Conservation (phyloP, 2,797 vertebrate genomes). For the Sebastes itinus region DNA sequence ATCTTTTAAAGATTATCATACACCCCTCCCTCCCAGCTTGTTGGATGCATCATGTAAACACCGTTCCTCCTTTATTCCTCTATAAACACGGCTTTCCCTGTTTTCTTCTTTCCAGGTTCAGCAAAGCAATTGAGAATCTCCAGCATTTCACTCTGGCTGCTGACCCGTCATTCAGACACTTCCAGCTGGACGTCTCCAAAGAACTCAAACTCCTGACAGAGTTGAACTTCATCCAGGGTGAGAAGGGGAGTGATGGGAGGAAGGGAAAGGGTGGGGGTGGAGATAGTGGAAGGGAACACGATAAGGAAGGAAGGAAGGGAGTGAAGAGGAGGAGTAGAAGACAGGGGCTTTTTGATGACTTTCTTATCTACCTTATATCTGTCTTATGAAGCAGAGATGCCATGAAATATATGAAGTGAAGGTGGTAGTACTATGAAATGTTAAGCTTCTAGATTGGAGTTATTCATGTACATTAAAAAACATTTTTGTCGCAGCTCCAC, state of each 20-base stretch:
- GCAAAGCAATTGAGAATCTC: slow-evolving; percentile 89
- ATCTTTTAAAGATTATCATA: background rate
- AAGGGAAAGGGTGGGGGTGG: slow-evolving; percentile 59
- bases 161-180: slow-evolving; percentile 92
- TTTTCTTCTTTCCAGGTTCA: slow-evolving; percentile 79
- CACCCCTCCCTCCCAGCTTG: background rate
- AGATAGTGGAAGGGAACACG: background rate
- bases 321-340: background rate
- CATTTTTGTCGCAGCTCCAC: slow-evolving; percentile 82
- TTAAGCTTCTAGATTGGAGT: background rate
- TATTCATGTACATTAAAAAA: background rate
- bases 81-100: background rate
- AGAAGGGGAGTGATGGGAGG: slow-evolving; percentile 15
- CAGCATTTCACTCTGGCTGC: slow-evolving; percentile 90
- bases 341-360: background rate
- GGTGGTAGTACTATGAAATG: background rate
- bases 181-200: slow-evolving; percentile 92
- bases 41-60: slow-evolving; percentile 6
- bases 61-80: background rate
- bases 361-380: background rate
- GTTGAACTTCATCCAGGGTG: slow-evolving; percentile 92
- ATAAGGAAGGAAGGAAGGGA: background rate
- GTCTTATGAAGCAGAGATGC: background rate
- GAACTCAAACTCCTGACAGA: slow-evolving; percentile 93
- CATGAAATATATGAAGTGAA: background rate